Conservation (phyloP, 1,140 invertebrate species). For the Trachymyrmex septentrionalis region DNA sequence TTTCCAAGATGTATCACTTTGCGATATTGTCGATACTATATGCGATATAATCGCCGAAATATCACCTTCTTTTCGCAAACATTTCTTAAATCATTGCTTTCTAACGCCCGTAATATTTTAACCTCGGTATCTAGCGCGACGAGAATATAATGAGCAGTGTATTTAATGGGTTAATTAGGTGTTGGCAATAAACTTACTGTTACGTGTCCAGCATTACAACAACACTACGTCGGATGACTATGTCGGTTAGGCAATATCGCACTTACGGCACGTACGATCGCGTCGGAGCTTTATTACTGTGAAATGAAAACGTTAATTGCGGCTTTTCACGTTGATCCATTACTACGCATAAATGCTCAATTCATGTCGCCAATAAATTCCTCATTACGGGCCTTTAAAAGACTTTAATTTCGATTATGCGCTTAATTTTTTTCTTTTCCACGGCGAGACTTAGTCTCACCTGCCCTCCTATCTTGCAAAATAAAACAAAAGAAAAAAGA, state of each 20-base stretch:
- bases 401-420: constrained; percentile 19
- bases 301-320: constrained; percentile 54
- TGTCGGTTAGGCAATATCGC: constrained; percentile 40
- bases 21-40: not conserved
- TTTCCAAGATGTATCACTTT: not conserved
- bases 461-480: not conserved
- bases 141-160: constrained; percentile 40
- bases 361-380: not conserved
- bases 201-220: constrained; percentile 39
- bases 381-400: constrained; percentile 6
- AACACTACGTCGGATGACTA: constrained; percentile 26
- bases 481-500: constrained; percentile 1
- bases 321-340: constrained; percentile 24
- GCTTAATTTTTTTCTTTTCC: constrained; percentile 33
- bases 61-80: not conserved
- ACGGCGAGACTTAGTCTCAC: not conserved
- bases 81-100: constrained; percentile 10
- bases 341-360: not conserved
- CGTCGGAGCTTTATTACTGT: constrained; percentile 11
- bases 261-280: constrained; percentile 33
- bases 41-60: not conserved
- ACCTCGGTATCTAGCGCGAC: not conserved
- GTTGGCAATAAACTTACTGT: constrained; percentile 46
- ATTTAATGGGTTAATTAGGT: constrained; percentile 51
- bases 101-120: not conserved